Percentiles rank a stretch among this genome's conserved stretches.
These are phyloP conservation scores for Eucidaris tribuloides DNA, from an alignment of 35 echinoderm and acorn worm species.

Conservation along the genomic window DNA sequence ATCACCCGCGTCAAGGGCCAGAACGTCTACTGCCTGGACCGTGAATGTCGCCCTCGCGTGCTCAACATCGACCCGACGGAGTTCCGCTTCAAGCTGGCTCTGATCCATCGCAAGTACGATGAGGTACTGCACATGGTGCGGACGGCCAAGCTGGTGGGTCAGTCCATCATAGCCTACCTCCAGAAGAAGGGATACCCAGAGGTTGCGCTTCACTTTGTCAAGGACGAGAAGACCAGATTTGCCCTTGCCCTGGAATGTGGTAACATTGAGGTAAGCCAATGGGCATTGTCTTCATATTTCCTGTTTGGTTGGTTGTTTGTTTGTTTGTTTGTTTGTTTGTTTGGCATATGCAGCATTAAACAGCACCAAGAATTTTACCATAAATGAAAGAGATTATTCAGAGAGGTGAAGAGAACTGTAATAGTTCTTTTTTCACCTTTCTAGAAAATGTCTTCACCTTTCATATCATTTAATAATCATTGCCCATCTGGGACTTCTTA, in stretches of 20 bases:
- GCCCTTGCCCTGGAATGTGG: conserved; percentile 92
- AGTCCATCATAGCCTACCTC: conserved; percentile 98
- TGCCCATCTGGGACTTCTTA: too few relatives aligned
- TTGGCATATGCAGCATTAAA: too few relatives aligned
- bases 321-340: too few relatives aligned
- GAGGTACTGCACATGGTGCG: conserved; percentile 98
- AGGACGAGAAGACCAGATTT: conserved; percentile 97
- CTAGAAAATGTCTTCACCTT: neutral
- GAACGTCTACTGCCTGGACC: conserved; percentile 92
- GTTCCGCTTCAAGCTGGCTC: conserved; percentile 88
- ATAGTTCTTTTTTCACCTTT: neutral
- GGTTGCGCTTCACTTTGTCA: conserved; percentile 95
- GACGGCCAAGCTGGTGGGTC: conserved; percentile 88
- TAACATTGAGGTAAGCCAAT: conserved; percentile 92
- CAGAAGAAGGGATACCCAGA: conserved; percentile 99
- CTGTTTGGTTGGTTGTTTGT: too few relatives aligned
- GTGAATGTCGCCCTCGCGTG: conserved; percentile 89
- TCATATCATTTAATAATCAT: neutral
- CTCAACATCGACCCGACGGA: conserved; percentile 92
- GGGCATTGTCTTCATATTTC: too few relatives aligned
- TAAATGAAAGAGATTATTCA: neutral
- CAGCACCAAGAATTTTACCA: neutral
- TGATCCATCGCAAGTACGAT: conserved; percentile 96
- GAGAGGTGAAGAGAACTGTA: neutral
- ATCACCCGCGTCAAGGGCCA: conserved; percentile 94